phyloP scores from a whole-genome alignment of 2,113 vertebrate species.

The Lamprologus lemairii region DNA sequence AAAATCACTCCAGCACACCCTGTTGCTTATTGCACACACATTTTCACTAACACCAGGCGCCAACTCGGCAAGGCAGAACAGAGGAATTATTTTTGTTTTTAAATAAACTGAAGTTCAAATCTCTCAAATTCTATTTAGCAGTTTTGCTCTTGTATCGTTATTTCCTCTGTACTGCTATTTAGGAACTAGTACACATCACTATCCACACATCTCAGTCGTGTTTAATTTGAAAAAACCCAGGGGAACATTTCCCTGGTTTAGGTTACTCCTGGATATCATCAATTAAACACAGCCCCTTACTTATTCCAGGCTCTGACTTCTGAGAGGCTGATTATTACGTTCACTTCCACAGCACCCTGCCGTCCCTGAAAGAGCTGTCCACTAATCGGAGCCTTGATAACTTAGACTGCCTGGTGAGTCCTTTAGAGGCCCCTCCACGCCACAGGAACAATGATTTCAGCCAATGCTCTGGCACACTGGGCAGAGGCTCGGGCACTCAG shows the following conservation, averaged over 20 bases:
- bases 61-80: constrained; percentile 16
- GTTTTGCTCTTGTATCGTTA: not conserved
- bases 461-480: constrained; percentile 77
- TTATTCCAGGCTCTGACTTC: not conserved
- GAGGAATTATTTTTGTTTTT: not conserved
- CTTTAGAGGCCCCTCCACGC: constrained; percentile 79
- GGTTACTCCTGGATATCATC: constrained; percentile 25
- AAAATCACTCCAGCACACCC: constrained; percentile 21
- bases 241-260: constrained; percentile 8
- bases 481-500: constrained; percentile 54
- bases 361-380: constrained; percentile 70
- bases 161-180: constrained; percentile 55
- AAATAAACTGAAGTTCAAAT: not conserved
- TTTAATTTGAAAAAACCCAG: constrained; percentile 38
- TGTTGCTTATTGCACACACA: constrained; percentile 16
- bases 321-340: constrained; percentile 3
- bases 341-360: constrained; percentile 65
- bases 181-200: constrained; percentile 13
- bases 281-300: constrained; percentile 20
- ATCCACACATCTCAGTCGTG: constrained; percentile 8
- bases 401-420: constrained; percentile 89
- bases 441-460: constrained; percentile 89
- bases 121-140: not conserved
- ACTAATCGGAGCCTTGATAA: constrained; percentile 89
- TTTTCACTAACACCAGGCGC: constrained; percentile 16